Evolutionary conservation across 2,113 vertebrate genomes (phyloP), one percentile per base, ranked within the genome.

Genomic region (Eolophus roseicapilla): DNA sequence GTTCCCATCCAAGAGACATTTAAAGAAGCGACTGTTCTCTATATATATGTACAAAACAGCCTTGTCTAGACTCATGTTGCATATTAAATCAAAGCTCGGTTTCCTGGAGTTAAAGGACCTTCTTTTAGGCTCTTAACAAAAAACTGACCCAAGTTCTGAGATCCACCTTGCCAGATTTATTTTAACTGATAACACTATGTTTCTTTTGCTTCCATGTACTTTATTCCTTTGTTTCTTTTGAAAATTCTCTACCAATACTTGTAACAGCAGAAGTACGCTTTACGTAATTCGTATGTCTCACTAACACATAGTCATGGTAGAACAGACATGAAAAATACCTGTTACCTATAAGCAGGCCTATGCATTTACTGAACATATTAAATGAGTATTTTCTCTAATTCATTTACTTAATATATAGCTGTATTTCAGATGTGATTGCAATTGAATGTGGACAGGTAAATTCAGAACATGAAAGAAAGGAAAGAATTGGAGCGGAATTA

Each of bases 1-100:
- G 55, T 84, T 94, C 53, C 44, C 76, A 95, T 71, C 90, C 68
- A 74, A 73, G 73, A 63, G 60, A 65, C 52, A 94, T 90, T 90
- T 63, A 95, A 89, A 96, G 87, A 80, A 96, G 31, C 1, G 25
- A 77, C 75, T 88, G 67, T 94, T 96, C 87, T 60, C 92, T 82
- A 82, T 95, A 60, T 92, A 78, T 33, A 63, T 57, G 84, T 93
- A 78, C 77, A 89, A 96, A 97, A 60, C 76, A 83, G 24, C 0
- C 2, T 82, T 92, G 82, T 93, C 92, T 93, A 63, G 41, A 82
- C 24, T 90, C 47, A 63, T 2, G 4, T 93, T 80, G 69, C 60
- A 67, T 63, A 84, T 70, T 65, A 68, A 97, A 96, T 78, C 52
- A 71, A 93, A 71, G 49, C 70, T 80, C 64, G 53, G 28, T 29